Evolutionary conservation across 2,113 vertebrate genomes (phyloP), one percentile per base, ranked within the genome.

Genomic region (Pyrgilauda ruficollis): DNA sequence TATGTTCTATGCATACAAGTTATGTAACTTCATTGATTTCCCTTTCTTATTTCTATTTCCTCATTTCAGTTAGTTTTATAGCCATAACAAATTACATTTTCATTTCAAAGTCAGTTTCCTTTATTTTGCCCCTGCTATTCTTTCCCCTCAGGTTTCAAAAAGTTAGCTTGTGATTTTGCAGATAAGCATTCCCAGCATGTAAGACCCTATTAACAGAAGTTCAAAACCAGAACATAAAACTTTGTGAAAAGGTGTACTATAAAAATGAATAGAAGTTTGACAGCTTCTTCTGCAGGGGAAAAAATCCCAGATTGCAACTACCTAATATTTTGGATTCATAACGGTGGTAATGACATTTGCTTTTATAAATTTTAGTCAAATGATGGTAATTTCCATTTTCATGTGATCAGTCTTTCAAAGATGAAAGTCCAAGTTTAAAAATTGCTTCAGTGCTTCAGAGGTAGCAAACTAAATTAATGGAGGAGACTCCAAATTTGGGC

Each of bases 21-120:
- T 88, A 61, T 75, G 86, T 41, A 93, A 90, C 49, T 68, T 49
- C 21, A 64, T 24, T 90, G 76, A 72, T 88, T 93, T 88, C 85
- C 10, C 0, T 78, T 94, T 86, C 50, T 77, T 24, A 77, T 94
- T 76, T 85, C 53, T 50, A 15, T 63, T 96, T 90, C 72, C 85
- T 90, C 83, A 81, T 94, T 92, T 95, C 61, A 56, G 64, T 80
- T 84, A 61, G 13, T 63, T 89, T 90, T 90, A 88, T 8, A 92
- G 56, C 90, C 85, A 66, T 86, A 78, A 74, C 43, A 78, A 92
- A 95, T 92, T 77, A 43, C 18, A 62, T 85, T 94, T 95, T 83
- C 58, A 26, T 30, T 85, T 91, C 70, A 87, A 87, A 91, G 81
- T 44, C 56, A 46, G 37, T 47, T 91, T 50, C 23, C 50, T 73